phyloP scores from a whole-genome alignment of 2,113 vertebrate species.

The Rhegmatorhina hoffmannsi region DNA sequence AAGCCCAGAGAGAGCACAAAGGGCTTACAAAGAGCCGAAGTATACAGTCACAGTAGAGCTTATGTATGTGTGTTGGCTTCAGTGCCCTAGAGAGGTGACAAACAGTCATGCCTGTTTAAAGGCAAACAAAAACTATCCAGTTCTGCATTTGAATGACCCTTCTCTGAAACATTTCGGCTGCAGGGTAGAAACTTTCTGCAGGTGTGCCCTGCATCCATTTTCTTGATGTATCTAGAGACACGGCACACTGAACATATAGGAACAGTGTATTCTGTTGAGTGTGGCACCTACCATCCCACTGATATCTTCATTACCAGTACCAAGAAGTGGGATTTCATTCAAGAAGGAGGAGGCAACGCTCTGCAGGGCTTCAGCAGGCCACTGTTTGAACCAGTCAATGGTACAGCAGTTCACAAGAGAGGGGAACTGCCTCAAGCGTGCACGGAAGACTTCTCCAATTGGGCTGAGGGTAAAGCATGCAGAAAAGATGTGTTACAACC shows the following conservation, averaged over 20 bases:
- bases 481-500: background rate
- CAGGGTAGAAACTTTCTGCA: background rate
- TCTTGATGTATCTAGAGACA: background rate
- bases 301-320: constrained; percentile 49
- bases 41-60: background rate
- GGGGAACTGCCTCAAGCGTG: constrained; percentile 89
- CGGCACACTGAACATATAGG: accelerated
- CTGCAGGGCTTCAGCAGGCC: constrained; percentile 89
- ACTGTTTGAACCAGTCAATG: constrained; percentile 92
- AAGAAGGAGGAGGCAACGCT: constrained; percentile 85
- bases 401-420: constrained; percentile 93
- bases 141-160: background rate
- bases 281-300: constrained; percentile 80
- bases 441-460: constrained; percentile 87
- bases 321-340: constrained; percentile 80
- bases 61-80: background rate
- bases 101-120: background rate
- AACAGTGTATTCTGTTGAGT: background rate
- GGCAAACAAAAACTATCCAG: background rate
- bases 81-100: background rate
- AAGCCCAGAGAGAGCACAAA: background rate
- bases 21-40: background rate
- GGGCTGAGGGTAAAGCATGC: constrained; percentile 72
- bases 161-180: background rate
- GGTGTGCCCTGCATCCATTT: accelerated